Evolutionary conservation across 1,140 invertebrate genomes (phyloP).

Genomic region (Ruditapes philippinarum): DNA sequence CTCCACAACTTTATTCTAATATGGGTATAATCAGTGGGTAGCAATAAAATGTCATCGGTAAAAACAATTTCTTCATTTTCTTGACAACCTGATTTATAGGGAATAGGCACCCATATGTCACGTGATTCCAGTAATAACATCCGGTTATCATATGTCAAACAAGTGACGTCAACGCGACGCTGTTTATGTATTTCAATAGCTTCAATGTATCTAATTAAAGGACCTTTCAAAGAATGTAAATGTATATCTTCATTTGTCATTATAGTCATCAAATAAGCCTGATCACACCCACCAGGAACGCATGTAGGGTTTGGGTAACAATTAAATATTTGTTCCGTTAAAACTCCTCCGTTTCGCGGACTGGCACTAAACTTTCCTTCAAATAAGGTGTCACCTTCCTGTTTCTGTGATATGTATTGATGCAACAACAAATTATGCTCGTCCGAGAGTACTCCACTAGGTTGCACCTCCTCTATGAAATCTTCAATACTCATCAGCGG

Average conservation of each 20-base stretch:
- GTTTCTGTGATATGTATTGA: background rate
- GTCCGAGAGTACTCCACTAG: background rate
- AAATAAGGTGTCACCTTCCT: background rate
- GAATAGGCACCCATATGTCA: background rate
- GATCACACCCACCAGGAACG: background rate
- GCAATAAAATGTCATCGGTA: background rate
- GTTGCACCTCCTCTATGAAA: slow-evolving; percentile 1
- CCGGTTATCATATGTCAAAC: background rate
- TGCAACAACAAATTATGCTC: background rate
- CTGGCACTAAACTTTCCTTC: background rate
- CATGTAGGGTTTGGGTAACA: background rate
- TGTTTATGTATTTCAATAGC: background rate
- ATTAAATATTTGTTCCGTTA: background rate
- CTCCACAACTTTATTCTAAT: background rate
- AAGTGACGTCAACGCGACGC: background rate
- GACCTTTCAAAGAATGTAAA: background rate
- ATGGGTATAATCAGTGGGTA: background rate
- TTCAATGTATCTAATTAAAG: background rate
- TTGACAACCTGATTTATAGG: background rate
- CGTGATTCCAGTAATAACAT: background rate
- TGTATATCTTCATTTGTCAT: background rate
- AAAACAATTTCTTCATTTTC: background rate
- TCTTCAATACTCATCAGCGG: slow-evolving; percentile 6
- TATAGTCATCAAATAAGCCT: background rate
- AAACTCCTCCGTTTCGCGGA: background rate